A percentile compares a stretch with the other conserved stretches of the same genome.
Conservation (phyloP, 2,797 vertebrate species). For the Myiothlypis coronata region DNA sequence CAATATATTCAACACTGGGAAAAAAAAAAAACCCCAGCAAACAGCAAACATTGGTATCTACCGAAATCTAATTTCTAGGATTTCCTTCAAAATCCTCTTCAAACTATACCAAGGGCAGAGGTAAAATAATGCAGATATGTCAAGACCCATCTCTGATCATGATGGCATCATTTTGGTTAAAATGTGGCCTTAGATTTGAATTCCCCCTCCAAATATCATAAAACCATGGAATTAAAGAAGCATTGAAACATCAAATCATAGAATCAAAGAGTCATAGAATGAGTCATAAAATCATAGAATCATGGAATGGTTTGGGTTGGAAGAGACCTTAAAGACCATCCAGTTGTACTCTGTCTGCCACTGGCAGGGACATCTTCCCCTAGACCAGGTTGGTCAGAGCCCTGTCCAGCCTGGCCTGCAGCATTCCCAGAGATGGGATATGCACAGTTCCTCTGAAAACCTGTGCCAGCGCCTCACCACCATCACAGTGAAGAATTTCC, state of each 20-base stretch:
- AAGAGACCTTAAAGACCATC: background rate
- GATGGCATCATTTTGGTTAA: background rate
- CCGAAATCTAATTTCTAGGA: background rate
- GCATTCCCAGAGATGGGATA: background rate
- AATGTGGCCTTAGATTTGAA: background rate
- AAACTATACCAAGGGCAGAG: background rate
- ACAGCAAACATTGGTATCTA: background rate
- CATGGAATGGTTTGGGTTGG: background rate
- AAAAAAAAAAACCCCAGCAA: background rate
- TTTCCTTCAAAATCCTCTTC: background rate
- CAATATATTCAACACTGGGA: too few relatives aligned
- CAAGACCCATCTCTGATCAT: background rate
- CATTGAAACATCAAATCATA: too few relatives aligned
- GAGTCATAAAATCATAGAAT: background rate
- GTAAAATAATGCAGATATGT: rapidly evolving
- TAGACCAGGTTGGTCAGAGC: rapidly evolving
- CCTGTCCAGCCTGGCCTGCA: background rate
- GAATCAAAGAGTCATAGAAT: background rate
- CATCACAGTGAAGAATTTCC: background rate
- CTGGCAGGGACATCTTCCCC: background rate
- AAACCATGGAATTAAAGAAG: background rate
- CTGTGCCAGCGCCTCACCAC: background rate
- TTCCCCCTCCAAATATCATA: background rate
- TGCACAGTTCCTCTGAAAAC: background rate
- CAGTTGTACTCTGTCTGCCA: background rate